Evolutionary conservation across 2,113 vertebrate genomes (phyloP).

Genomic region (Ardeotis arabs): DNA sequence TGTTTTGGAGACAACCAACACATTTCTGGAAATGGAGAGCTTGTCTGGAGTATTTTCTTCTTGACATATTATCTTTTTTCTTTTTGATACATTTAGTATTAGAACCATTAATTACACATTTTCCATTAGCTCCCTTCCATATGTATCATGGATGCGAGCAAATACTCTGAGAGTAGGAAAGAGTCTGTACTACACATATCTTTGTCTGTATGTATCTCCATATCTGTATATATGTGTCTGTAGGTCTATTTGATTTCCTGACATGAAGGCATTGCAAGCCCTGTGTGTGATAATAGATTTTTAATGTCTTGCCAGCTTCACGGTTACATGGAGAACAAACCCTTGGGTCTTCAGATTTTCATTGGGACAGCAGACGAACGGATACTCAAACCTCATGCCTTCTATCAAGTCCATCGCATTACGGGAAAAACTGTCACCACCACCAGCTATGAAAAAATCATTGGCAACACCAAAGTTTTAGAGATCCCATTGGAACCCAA

Average conservation of each 20-base stretch:
- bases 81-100: background rate
- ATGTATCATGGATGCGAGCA: background rate
- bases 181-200: background rate
- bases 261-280: background rate
- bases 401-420: constrained; percentile 98
- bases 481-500: constrained; percentile 97
- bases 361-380: constrained; percentile 96
- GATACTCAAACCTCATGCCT: constrained; percentile 96
- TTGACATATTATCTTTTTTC: background rate
- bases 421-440: constrained; percentile 97
- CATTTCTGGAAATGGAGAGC: background rate
- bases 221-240: no score
- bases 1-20: background rate
- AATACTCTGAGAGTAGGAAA: background rate
- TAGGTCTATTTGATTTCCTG: background rate
- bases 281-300: background rate
- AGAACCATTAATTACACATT: background rate
- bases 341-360: constrained; percentile 95
- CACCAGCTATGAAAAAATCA: constrained; percentile 94
- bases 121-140: background rate
- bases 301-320: constrained; percentile 81
- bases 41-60: background rate
- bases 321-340: constrained; percentile 94
- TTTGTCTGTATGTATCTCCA: accelerated
- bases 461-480: constrained; percentile 93